Percentiles rank a stretch among this genome's conserved stretches.
These are phyloP conservation scores for Datnioides undecimradiatus DNA, from an alignment of 2,113 vertebrate genomes.

Conservation along the genomic window DNA sequence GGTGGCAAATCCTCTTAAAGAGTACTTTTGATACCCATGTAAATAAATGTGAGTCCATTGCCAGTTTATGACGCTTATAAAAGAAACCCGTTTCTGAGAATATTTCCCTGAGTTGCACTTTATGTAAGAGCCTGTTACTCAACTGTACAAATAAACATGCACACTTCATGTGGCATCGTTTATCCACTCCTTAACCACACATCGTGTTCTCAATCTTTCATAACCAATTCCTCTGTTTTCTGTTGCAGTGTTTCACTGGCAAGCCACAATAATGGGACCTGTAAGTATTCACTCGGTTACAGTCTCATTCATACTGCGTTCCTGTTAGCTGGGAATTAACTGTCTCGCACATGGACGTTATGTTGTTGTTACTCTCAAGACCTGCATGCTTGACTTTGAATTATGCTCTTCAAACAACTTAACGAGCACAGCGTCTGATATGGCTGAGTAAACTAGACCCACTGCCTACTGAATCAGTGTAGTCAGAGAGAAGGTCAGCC, in stretches of 20 bases:
- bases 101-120: slow-evolving; percentile 20
- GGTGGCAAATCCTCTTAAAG: background rate
- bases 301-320: background rate
- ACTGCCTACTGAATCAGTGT: background rate
- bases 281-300: slow-evolving; percentile 86
- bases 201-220: slow-evolving; percentile 32
- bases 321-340: background rate
- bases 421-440: background rate
- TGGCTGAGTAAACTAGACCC: background rate
- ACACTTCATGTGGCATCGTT: slow-evolving; percentile 27
- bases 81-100: background rate
- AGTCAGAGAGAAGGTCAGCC: background rate
- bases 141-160: slow-evolving; percentile 33
- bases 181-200: slow-evolving; percentile 14
- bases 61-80: background rate
- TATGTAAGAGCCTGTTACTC: slow-evolving; percentile 27
- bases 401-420: background rate
- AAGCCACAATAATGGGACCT: slow-evolving; percentile 99
- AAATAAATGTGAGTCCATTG: background rate
- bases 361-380: background rate
- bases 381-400: background rate
- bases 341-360: background rate
- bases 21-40: background rate
- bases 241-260: slow-evolving; percentile 98
- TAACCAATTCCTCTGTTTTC: slow-evolving; percentile 71